Conservation (phyloP, 2,797 vertebrate species). For the Orestias chungarensis region DNA sequence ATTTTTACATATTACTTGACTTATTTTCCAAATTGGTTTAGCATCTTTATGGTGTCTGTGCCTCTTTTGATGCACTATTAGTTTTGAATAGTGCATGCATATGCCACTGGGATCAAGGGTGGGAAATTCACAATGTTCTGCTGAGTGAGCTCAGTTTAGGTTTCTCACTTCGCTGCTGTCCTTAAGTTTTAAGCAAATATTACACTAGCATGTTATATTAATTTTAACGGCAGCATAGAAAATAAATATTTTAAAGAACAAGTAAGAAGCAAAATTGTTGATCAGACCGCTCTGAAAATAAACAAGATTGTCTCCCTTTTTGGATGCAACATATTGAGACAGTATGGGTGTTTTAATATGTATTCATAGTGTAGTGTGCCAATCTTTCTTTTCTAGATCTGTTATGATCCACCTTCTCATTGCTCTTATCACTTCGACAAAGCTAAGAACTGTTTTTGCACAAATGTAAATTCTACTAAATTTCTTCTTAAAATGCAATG, state of each 20-base stretch:
- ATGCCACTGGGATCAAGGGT: not conserved
- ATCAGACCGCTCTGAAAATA: not conserved
- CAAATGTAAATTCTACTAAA: slow-evolving; percentile 10
- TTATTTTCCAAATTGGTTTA: too few relatives aligned
- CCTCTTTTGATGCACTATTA: not conserved
- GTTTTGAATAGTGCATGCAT: not conserved
- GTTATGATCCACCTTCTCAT: not conserved
- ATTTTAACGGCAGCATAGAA: not conserved
- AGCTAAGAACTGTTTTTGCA: not conserved
- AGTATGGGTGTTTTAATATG: not conserved
- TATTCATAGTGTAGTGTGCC: not conserved
- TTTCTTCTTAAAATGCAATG: not conserved
- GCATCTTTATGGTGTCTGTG: not conserved
- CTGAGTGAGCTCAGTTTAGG: not conserved
- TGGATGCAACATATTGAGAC: not conserved
- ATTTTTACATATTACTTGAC: too few relatives aligned
- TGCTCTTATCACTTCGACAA: not conserved
- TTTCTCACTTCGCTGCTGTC: not conserved
- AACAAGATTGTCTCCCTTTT: not conserved
- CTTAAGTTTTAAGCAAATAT: not conserved
- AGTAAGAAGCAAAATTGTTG: not conserved
- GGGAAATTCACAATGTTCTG: not conserved
- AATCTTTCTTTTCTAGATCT: slow-evolving; percentile 15
- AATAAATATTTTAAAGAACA: not conserved
- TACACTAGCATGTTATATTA: not conserved